These are phyloP conservation scores for Bombus sibiricus DNA, from an alignment of 1,140 invertebrate species.

Conservation along the genomic window DNA sequence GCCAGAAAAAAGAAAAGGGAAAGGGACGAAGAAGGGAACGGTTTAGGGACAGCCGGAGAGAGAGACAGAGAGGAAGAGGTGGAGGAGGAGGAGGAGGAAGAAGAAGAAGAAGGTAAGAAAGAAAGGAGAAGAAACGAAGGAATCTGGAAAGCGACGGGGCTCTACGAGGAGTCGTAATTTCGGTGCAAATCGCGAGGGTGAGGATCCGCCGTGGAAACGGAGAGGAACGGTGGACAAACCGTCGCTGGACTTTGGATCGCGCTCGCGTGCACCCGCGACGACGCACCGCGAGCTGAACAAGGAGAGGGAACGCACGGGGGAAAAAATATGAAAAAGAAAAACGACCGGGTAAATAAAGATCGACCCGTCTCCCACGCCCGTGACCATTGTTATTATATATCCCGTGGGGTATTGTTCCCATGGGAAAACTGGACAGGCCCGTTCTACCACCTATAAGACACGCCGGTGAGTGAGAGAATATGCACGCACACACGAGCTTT, in stretches of 20 bases:
- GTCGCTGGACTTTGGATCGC: slow-evolving; percentile 18
- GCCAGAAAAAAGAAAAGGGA: slow-evolving; percentile 16
- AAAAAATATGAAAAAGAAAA: slow-evolving; percentile 60
- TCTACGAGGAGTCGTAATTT: slow-evolving; percentile 49
- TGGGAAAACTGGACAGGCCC: slow-evolving; percentile 78
- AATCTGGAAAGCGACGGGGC: slow-evolving; percentile 46
- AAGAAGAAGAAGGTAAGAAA: not conserved
- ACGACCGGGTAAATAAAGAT: slow-evolving; percentile 76
- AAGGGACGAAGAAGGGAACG: not conserved
- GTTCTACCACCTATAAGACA: slow-evolving; percentile 69
- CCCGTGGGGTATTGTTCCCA: slow-evolving; percentile 78
- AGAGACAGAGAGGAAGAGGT: not conserved
- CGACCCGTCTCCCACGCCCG: slow-evolving; percentile 74
- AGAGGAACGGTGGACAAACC: slow-evolving; percentile 21
- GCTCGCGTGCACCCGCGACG: slow-evolving; percentile 10
- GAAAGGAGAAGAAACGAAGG: slow-evolving; percentile 25
- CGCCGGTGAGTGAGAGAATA: slow-evolving; percentile 14
- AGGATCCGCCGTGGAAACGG: slow-evolving; percentile 11
- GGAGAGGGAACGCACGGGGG: not conserved
- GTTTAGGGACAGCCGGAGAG: too few species aligned
- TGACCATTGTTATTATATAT: slow-evolving; percentile 77
- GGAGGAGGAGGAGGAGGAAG: not conserved
- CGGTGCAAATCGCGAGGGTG: slow-evolving; percentile 50
- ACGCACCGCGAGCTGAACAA: not conserved
- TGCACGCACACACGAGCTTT: slow-evolving; percentile 39